phyloP scores from a whole-genome alignment of 1,140 invertebrate species.

The Platyscapa corneri region DNA sequence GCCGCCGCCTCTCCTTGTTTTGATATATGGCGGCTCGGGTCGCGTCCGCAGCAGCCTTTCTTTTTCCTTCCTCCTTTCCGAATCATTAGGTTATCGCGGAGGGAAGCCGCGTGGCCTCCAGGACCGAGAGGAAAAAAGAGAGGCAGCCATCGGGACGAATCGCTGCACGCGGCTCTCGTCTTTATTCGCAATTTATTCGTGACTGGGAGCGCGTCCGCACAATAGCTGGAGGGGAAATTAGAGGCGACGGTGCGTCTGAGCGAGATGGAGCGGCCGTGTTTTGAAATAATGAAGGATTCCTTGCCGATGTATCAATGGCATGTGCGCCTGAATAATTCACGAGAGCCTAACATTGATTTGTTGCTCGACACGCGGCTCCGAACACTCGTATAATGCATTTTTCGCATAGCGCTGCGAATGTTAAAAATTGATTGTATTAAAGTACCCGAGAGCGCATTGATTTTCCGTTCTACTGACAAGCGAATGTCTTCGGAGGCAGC shows the following conservation, averaged over 20 bases:
- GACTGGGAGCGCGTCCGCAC: too few species aligned
- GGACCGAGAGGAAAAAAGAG: too few species aligned
- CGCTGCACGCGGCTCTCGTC: too few species aligned
- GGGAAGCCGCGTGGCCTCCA: too few species aligned
- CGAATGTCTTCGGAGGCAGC: constrained; percentile 33
- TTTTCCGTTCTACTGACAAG: constrained; percentile 24
- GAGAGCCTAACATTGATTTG: not conserved
- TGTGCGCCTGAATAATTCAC: not conserved
- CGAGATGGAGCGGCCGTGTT: not conserved
- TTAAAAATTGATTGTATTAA: constrained; percentile 16
- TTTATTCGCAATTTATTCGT: not conserved
- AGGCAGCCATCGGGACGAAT: too few species aligned
- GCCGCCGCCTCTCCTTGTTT: too few species aligned
- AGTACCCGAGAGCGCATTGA: not conserved
- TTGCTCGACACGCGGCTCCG: not conserved
- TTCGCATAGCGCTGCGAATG: not conserved
- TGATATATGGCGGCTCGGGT: too few species aligned
- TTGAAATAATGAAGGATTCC: not conserved
- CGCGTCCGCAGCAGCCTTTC: too few species aligned
- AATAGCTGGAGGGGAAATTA: too few species aligned
- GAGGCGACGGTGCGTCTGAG: too few species aligned
- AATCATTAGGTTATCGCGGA: too few species aligned
- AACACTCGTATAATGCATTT: not conserved
- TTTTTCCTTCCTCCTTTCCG: too few species aligned
- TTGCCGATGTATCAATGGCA: not conserved